Evolutionary conservation across 2,113 vertebrate genomes (phyloP).

Genomic region (Piprites chloris): DNA sequence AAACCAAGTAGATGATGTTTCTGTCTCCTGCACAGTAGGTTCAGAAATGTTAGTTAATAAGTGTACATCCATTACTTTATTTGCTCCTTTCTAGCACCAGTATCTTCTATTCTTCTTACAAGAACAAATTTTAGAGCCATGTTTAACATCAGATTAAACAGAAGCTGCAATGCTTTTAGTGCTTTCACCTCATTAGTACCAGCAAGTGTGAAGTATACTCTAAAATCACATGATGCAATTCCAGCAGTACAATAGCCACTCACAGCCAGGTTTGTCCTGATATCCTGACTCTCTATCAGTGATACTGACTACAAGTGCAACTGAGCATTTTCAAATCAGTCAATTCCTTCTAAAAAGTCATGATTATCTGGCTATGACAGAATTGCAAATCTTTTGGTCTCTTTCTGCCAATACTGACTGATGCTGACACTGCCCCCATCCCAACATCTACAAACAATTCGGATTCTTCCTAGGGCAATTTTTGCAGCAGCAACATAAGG

Average conservation of each 20-base stretch:
- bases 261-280: background rate
- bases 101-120: background rate
- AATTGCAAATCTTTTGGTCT: background rate
- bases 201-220: rapidly evolving
- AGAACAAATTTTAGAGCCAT: background rate
- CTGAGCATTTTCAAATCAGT: background rate
- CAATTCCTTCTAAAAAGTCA: background rate
- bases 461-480: background rate
- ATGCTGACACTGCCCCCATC: background rate
- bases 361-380: background rate
- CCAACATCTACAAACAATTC: background rate
- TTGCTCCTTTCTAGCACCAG: background rate
- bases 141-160: background rate
- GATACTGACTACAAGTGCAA: background rate
- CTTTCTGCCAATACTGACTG: background rate
- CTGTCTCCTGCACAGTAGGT: background rate
- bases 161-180: background rate
- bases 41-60: background rate
- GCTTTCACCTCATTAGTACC: background rate
- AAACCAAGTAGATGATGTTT: background rate
- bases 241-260: background rate
- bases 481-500: background rate
- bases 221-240: background rate
- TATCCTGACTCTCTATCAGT: background rate
- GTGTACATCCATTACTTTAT: background rate